Base-by-base conservation (phyloP, 2,888 invertebrate species). In the Neuroscelio doddi region DNA sequence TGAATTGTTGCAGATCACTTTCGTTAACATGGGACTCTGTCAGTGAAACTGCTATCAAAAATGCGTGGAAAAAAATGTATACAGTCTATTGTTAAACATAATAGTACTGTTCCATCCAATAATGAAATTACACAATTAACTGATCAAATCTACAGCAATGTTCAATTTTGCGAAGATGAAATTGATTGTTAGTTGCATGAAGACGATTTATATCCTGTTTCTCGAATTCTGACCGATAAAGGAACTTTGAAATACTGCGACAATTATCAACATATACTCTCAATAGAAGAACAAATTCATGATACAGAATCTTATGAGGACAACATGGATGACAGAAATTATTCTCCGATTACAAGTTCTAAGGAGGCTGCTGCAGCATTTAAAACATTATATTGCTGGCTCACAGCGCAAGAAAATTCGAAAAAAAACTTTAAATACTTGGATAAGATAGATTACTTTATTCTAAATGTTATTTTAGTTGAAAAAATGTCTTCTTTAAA, bases 31-130 rank as follows among this genome's bases (percentile, higher is more conserved):
- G 44, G 53, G 45, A 53, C 45, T 45, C 27, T 10, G 21, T 53
- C 3, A 27, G 14, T 1, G 45, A 53, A 15, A 38, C 5, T 3
- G 8, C 38, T 3, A 27, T 45, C 1, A 15, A 14, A 16, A 36
- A 36, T 45, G 53, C 36, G 8, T 53, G 53, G 53, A 53, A 36
- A 29, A 53, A 53, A 17, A 26, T 53, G n/a, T n/a, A n/a, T n/a
- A n/a, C n/a, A n/a, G n/a, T n/a, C n/a, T n/a, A n/a, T n/a, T n/a
- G n/a, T n/a, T n/a, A n/a, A n/a, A n/a, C n/a, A n/a, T n/a, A n/a
- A n/a, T 10, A 42, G 44, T 3, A n/a, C 44, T 32, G 42, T n/a
- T 26, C 26, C 15, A 49, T 10, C 49, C 5, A 29, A 9, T 16
- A 7, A 21, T n/a, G 39, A 50, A 15, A 26, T 50, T 50, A 17